Base-by-base conservation (phyloP, 2,113 vertebrate species). In the Mungos mungo region DNA sequence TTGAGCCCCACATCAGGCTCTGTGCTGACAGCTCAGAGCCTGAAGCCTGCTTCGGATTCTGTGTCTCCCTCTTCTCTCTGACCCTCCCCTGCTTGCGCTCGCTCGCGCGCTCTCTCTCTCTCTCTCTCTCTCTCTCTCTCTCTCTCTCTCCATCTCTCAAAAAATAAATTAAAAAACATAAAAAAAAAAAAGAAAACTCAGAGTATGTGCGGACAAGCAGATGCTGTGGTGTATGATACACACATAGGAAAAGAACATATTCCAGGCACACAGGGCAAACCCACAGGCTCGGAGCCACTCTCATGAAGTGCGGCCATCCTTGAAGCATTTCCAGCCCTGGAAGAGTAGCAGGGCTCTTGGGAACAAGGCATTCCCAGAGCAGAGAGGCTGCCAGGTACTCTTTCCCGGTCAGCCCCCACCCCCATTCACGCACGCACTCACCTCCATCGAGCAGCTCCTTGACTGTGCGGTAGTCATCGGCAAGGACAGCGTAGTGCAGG, bases 401-500 rank as follows among this genome's bases (percentile, higher is more conserved):
- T 68, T 68, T 91, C 19, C 11, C 31, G 35, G 41, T 31, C 21
- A 57, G 12, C 4, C 33, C 21, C 5, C 31, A 0, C 0, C 31
- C 21, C 52, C 65, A n/a, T 60, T 79, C 84, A 84, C 41, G 29
- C 69, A 84, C 0, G 8, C 54, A 98, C 77, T 98, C 98, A 99
- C 99, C 99, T 97, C 98, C 99, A 16, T 99, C 99, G 85, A 99
- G 99, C 91, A 99, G 99, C 98, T 99, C 97, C 57, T 98, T 98
- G 95, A 99, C 99, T 0, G 99, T 98, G 47, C 57, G 95, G 38
- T 98, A 99, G 98, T 99, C 99, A 0, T 99, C 99, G 0, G 99
- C 99, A 31, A 99, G 99, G 0, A 99, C 99, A 0, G 99, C 99
- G 0, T 99, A 99, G 98, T 99, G 99, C 29, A 99, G 98, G 0